A percentile compares a stretch with the other conserved stretches of the same genome.
These are phyloP conservation scores for Tinamus major DNA, from an alignment of 2,797 vertebrate genomes.

Conservation along the genomic window DNA sequence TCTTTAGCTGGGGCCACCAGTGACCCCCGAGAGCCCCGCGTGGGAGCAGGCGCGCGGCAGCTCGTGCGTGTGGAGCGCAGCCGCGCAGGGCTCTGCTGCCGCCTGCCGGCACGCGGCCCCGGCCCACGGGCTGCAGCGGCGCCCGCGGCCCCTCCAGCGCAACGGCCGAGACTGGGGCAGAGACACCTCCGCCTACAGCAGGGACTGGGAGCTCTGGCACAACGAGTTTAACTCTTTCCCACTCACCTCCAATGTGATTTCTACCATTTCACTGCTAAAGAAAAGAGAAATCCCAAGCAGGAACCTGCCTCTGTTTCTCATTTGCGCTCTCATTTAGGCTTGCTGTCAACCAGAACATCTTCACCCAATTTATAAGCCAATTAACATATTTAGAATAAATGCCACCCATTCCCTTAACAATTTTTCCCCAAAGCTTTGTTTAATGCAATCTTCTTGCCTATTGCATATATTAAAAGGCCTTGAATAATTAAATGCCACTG, in stretches of 20 bases:
- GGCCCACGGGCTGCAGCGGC: background rate
- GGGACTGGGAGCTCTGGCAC: background rate
- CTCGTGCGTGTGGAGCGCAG: accelerated
- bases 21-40: background rate
- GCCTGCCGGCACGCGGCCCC: constrained; percentile 15
- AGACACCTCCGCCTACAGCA: accelerated
- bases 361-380: background rate
- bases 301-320: background rate
- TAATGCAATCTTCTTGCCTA: background rate
- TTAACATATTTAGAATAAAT: background rate
- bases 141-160: too few relatives aligned
- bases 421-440: background rate
- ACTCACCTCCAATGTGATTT: background rate
- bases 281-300: background rate
- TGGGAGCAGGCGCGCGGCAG: background rate
- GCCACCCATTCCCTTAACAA: background rate
- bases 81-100: background rate
- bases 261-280: background rate
- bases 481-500: background rate
- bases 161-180: background rate
- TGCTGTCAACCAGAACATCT: background rate
- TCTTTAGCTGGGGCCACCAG: background rate
- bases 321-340: background rate
- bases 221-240: background rate
- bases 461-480: background rate